Percentiles rank a stretch among this genome's conserved stretches.
Conservation (phyloP, 2,888 invertebrate species). For the Clivina fossor region DNA sequence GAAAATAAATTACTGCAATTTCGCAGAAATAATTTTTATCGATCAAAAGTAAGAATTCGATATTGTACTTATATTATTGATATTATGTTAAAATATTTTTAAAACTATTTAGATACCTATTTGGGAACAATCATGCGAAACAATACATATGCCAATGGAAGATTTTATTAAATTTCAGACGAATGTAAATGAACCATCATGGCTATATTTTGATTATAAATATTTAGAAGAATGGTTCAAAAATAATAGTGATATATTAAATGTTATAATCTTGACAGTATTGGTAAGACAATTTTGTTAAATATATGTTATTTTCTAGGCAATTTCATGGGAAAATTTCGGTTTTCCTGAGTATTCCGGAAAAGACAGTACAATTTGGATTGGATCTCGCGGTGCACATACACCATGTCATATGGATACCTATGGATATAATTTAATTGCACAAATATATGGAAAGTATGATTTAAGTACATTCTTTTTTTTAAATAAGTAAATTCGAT, state of each 20-base stretch:
- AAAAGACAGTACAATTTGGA: conserved; percentile 80
- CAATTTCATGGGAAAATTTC: conserved; percentile 66
- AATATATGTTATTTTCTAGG: conserved; percentile 48
- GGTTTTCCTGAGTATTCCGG: conserved; percentile 70
- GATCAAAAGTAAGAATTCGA: conserved; percentile 20
- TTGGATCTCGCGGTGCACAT: conserved; percentile 83
- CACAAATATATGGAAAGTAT: conserved; percentile 84
- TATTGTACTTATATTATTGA: conserved; percentile 12
- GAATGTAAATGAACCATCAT: conserved; percentile 54
- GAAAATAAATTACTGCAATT: conserved; percentile 61
- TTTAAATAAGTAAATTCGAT: not conserved
- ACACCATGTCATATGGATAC: conserved; percentile 94
- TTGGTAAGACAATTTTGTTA: conserved; percentile 47
- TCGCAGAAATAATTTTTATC: conserved; percentile 46
- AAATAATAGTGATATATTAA: conserved; percentile 58
- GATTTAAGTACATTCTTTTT: no score
- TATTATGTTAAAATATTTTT: conserved; percentile 6
- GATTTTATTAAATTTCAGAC: conserved; percentile 60
- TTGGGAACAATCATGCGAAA: conserved; percentile 76
- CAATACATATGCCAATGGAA: conserved; percentile 60
- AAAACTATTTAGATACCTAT: conserved; percentile 60
- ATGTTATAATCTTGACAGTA: conserved; percentile 53
- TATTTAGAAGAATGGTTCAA: conserved; percentile 71
- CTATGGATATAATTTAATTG: conserved; percentile 91
- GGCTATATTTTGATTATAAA: conserved; percentile 87